Conservation (phyloP, 2,113 vertebrate genomes). For the Burhinus bistriatus region DNA sequence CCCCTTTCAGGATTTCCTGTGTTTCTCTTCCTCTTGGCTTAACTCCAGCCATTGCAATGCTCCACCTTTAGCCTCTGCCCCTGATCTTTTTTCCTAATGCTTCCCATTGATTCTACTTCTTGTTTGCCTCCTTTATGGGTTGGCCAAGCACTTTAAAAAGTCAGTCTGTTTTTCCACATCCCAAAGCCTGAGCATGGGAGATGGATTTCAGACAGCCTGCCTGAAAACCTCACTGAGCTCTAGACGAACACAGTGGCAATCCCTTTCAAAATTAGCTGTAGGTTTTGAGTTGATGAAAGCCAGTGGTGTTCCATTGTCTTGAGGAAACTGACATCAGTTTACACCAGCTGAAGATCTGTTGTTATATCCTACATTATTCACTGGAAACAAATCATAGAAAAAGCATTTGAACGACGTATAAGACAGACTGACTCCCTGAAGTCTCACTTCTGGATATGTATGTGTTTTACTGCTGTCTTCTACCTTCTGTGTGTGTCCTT, state of each 20-base stretch:
- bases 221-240: not conserved
- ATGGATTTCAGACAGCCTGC: not conserved
- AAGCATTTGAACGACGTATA: not conserved
- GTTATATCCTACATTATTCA: not conserved
- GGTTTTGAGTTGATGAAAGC: not conserved
- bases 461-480: not conserved
- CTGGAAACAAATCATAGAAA: not conserved
- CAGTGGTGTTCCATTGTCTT: not conserved
- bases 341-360: not conserved
- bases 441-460: not conserved
- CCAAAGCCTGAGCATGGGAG: not conserved
- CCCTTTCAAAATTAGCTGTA: not conserved
- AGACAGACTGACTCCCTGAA: not conserved
- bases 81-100: not conserved
- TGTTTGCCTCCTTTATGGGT: not conserved
- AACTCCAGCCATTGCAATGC: not conserved
- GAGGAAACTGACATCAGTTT: not conserved
- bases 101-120: not conserved
- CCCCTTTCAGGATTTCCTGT: not conserved
- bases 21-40: not conserved
- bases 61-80: not conserved
- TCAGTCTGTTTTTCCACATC: not conserved
- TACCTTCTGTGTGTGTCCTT: not conserved
- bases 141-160: not conserved
- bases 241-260: not conserved